Evolutionary conservation across 2,797 vertebrate genomes (phyloP), one percentile per base, ranked within the genome.

Genomic region (Geotrypetes seraphini): DNA sequence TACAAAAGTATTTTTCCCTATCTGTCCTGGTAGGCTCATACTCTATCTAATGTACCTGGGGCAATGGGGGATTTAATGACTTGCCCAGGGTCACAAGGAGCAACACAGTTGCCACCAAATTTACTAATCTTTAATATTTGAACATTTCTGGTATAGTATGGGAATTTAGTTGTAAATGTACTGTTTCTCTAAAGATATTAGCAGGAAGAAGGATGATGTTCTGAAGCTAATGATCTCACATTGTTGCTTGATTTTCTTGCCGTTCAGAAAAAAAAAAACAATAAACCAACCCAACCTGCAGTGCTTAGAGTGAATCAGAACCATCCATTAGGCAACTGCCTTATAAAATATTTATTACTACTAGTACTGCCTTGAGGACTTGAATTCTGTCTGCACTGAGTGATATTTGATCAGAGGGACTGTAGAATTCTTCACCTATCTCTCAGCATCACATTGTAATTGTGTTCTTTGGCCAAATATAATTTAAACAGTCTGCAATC

Each of bases 291-390:
- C n/a, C n/a, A n/a, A n/a, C n/a, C 12, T 16, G 6, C 24, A 18
- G 43, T 38, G 6, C 29, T 29, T 26, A 31, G 17, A 30, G 23
- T 30, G 47, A 56, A 53, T 37, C 49, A 34, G 16, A 48, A 28
- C 31, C 22, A 37, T 31, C 49, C 51, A 53, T 62, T 68, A 53
- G 37, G 35, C 22, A 19, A 22, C 37, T 26, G 13, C 18, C 29
- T 50, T 35, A 65, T 58, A 53, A 58, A 68, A 48, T 55, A 53
- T 64, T 57, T 53, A 57, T 47, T 40, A 56, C 19, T 33, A 32
- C 40, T 35, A 45, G n/a, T 28, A 58, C 22, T 55, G 26, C 12
- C 43, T 50, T 43, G 39, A 16, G 31, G 68, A 43, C 28, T 55
- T 39, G 22, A 56, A 47, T 46, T 69, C 48, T 60, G 7, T 25